Base-by-base conservation (phyloP, 1,140 invertebrate species). In the Teleopsis dalmanni region DNA sequence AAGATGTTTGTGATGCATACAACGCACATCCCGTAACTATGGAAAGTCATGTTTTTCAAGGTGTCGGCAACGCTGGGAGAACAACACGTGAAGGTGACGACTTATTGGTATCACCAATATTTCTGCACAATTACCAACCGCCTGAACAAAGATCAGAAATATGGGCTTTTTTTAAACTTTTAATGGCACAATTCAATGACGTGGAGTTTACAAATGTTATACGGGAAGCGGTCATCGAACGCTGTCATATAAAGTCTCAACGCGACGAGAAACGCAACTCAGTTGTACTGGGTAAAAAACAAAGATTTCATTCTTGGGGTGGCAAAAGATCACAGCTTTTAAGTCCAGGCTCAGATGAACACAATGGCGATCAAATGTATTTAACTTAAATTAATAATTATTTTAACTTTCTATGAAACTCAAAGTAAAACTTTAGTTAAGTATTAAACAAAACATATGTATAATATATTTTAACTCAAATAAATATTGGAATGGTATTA, bases 221-320 rank as follows among this genome's bases (percentile, higher is more conserved):
- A 25, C 47, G 52, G 25, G 55, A 68, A 19, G 59, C 65, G 4
- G 58, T 69, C n/a, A 62, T 69, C n/a, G 65, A 69, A 21, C 53
- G 65, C 19, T 69, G 65, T 21, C 65, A 55, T 34, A 45, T 62
- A 4, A 64, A 65, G 21, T 57, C 52, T 2, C 59, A 62, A 31
- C 58, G 60, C 4, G 63, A 68, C 35, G 65, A 67, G 26, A 68
- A 68, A 47, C 62, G 65, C 13, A 65, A 68, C 31, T 56, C 60
- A 2, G 31, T 68, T 33, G 60, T 68, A 4, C 47, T 69, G n/a
- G 65, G 65, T 37, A 71, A 70, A 49, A 71, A 66, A 47, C 59
- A 62, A 33, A 57, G 60, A 10, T 74, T 74, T 51, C 65, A 71
- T 43, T 72, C 69, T 6, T 75, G 71, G 65, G 63, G 61, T 23